Evolutionary conservation across 2,888 invertebrate species (phyloP).

Genomic region (Drosophila paracracens): DNA sequence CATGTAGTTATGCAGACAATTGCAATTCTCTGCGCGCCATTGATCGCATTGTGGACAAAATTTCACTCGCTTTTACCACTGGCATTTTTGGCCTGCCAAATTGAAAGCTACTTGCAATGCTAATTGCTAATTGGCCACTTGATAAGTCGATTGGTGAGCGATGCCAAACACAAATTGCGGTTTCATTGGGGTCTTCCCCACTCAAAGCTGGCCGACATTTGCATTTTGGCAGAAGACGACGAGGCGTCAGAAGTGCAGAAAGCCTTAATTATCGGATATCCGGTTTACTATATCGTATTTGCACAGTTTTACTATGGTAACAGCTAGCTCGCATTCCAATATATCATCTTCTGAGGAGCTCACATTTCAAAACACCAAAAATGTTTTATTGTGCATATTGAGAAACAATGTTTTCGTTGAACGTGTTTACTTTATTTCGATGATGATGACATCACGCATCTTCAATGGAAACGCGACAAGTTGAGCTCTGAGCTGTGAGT

Average conservation of each 20-base stretch:
- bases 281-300: constrained; percentile 48
- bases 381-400: constrained; percentile 47
- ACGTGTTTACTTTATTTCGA: constrained; percentile 42
- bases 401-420: constrained; percentile 40
- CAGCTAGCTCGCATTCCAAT: constrained; percentile 8
- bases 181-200: constrained; percentile 16
- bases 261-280: constrained; percentile 71
- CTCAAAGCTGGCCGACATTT: constrained; percentile 33
- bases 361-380: constrained; percentile 42
- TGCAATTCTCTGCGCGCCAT: constrained; percentile 55
- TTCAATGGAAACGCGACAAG: constrained; percentile 47
- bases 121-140: constrained; percentile 43
- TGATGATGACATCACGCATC: constrained; percentile 72
- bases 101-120: constrained; percentile 61
- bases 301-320: not conserved
- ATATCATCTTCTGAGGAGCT: constrained; percentile 21
- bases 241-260: constrained; percentile 58
- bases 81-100: constrained; percentile 51
- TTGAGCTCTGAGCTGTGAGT: constrained; percentile 22
- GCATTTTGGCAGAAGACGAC: constrained; percentile 57
- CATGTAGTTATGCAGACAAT: constrained; percentile 19
- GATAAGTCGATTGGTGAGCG: constrained; percentile 30
- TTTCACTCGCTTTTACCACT: constrained; percentile 70
- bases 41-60: constrained; percentile 43
- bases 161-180: constrained; percentile 31